phyloP scores from a whole-genome alignment of 1,140 invertebrate genomes.

The Parapsyche elsis region DNA sequence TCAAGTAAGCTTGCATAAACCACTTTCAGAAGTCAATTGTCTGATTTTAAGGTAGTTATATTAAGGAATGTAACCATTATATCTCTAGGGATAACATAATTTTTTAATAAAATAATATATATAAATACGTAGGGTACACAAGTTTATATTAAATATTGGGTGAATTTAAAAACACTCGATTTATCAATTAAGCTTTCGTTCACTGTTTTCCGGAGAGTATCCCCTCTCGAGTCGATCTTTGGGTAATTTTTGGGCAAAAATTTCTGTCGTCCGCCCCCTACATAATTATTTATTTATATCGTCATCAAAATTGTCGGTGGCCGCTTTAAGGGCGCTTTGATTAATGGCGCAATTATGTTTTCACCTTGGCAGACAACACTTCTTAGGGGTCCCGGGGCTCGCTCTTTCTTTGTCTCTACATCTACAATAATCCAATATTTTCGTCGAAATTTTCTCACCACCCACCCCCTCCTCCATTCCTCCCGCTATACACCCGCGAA shows the following conservation, averaged over 20 bases:
- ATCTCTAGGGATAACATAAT: not conserved
- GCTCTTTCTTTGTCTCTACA: slow-evolving; percentile 3
- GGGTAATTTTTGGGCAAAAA: not conserved
- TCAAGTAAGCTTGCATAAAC: too few relatives aligned
- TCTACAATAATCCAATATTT: slow-evolving; percentile 12
- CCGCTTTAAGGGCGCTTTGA: slow-evolving; percentile 23
- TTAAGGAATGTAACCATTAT: too few relatives aligned
- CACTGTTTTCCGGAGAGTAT: too few relatives aligned
- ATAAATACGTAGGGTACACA: not conserved
- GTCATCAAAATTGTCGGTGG: slow-evolving; percentile 24
- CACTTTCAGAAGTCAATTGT: too few relatives aligned
- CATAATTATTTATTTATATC: slow-evolving; percentile 32
- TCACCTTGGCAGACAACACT: slow-evolving; percentile 5
- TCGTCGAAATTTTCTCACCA: not conserved
- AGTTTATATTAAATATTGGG: too few relatives aligned
- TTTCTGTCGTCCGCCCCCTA: not conserved
- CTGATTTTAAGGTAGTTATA: too few relatives aligned
- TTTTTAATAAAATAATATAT: not conserved
- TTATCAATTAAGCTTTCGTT: not conserved
- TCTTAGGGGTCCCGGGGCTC: too few relatives aligned
- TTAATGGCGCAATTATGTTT: slow-evolving; percentile 30
- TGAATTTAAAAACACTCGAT: not conserved
- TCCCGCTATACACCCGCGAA: not conserved
- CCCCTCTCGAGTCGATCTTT: too few relatives aligned
- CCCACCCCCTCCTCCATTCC: not conserved